phyloP scores from a whole-genome alignment of 2,113 vertebrate species.

The Empidonax alnorum region DNA sequence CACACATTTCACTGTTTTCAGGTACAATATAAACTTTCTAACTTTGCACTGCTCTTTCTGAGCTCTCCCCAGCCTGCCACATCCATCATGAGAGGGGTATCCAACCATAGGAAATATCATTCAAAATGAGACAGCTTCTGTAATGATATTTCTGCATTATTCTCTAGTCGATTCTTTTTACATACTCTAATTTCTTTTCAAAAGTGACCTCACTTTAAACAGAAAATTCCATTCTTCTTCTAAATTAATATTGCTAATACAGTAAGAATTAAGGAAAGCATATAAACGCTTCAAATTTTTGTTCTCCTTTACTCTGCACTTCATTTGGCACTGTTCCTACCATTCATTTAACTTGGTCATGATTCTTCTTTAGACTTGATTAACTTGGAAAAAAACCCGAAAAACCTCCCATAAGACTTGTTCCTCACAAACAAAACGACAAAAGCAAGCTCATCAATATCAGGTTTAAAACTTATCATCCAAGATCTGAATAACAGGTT shows the following conservation, averaged over 20 bases:
- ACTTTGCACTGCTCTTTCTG: background rate
- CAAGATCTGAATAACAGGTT: background rate
- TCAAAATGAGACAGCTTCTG: background rate
- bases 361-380: background rate
- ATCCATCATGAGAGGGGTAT: background rate
- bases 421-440: background rate
- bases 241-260: constrained; percentile 40
- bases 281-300: background rate
- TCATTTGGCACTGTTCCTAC: background rate
- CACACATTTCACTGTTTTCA: background rate
- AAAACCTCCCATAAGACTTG: no score
- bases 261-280: background rate
- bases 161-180: background rate
- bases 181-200: background rate
- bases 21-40: background rate
- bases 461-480: background rate
- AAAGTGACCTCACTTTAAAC: constrained; percentile 11
- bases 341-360: background rate
- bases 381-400: background rate
- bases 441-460: background rate
- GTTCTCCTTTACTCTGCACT: background rate
- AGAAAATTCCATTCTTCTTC: constrained; percentile 18
- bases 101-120: background rate
- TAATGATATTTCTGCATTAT: constrained; percentile 10
- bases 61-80: background rate